These are phyloP conservation scores for Hemithea aestivaria DNA, from an alignment of 2,888 invertebrate genomes.

Conservation along the genomic window DNA sequence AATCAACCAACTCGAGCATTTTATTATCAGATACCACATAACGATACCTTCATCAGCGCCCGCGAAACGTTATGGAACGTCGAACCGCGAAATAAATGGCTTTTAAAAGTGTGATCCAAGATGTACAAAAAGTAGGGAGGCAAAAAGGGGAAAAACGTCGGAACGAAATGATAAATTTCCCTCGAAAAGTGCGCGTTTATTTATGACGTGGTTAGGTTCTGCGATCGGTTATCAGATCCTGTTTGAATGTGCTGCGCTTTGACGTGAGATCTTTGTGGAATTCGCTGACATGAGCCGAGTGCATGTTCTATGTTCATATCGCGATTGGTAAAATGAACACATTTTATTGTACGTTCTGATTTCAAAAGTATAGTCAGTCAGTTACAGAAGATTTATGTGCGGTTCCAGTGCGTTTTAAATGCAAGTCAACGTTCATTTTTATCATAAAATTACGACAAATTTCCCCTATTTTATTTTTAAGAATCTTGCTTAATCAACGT, in stretches of 20 bases:
- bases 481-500: no score
- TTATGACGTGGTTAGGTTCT: slow-evolving; percentile 65
- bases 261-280: slow-evolving; percentile 42
- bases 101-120: slow-evolving; percentile 75
- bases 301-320: slow-evolving; percentile 19
- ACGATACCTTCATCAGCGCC: slow-evolving; percentile 69
- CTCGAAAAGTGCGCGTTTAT: slow-evolving; percentile 70
- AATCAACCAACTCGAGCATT: slow-evolving; percentile 61
- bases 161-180: slow-evolving; percentile 73
- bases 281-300: slow-evolving; percentile 24
- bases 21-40: slow-evolving; percentile 69
- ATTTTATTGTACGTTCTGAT: slow-evolving; percentile 10
- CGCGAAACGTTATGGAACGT: slow-evolving; percentile 60
- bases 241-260: slow-evolving; percentile 50
- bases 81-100: slow-evolving; percentile 70
- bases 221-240: slow-evolving; percentile 64
- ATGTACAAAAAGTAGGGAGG: slow-evolving; percentile 66
- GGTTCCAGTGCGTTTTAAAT: no score
- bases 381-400: neutral
- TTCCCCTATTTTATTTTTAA: no score
- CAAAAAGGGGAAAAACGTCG: slow-evolving; percentile 56
- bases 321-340: neutral
- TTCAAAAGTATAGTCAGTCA: no score
- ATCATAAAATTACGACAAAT: no score
- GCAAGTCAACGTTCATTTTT: no score